These are phyloP conservation scores for Diacarnus erythraeanus DNA, from an alignment of 37 sponge, comb jelly and placozoan species.

Conservation along the genomic window DNA sequence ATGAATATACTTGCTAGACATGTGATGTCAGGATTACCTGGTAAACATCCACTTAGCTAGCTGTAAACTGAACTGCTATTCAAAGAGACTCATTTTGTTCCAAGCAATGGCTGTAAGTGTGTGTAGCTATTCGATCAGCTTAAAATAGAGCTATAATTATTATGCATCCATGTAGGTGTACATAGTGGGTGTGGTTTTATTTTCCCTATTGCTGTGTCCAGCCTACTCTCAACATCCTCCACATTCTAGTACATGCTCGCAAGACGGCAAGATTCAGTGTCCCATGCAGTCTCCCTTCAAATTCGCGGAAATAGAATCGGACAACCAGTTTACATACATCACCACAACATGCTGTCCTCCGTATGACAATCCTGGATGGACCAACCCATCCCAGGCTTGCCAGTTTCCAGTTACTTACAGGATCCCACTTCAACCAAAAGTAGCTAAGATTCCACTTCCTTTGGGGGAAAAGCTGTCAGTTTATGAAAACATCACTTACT, in stretches of 20 bases:
- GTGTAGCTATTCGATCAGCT: no score
- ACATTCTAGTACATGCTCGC: background rate
- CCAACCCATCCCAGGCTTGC: conserved; percentile 53
- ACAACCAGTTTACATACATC: conserved; percentile 34
- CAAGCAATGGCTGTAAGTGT: no score
- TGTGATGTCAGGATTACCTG: no score
- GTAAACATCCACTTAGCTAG: no score
- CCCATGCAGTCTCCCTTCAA: conserved; percentile 24
- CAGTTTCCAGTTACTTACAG: conserved; percentile 4
- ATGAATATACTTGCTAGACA: no score
- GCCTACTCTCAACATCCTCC: no score
- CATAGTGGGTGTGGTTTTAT: background rate
- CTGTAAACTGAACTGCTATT: no score
- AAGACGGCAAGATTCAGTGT: conserved; percentile 20
- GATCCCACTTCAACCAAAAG: conserved; percentile 35
- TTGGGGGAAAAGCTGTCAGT: conserved; percentile 26
- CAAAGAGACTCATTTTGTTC: no score
- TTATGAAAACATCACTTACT: conserved; percentile 49
- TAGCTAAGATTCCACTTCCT: conserved; percentile 39
- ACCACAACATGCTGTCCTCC: conserved; percentile 54
- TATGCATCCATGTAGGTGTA: background rate
- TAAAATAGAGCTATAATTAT: no score
- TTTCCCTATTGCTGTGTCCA: no score
- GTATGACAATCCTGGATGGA: conserved; percentile 58
- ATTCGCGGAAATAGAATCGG: conserved; percentile 1